phyloP scores from a whole-genome alignment of 2,113 vertebrate genomes.

The Tauraco erythrolophus region DNA sequence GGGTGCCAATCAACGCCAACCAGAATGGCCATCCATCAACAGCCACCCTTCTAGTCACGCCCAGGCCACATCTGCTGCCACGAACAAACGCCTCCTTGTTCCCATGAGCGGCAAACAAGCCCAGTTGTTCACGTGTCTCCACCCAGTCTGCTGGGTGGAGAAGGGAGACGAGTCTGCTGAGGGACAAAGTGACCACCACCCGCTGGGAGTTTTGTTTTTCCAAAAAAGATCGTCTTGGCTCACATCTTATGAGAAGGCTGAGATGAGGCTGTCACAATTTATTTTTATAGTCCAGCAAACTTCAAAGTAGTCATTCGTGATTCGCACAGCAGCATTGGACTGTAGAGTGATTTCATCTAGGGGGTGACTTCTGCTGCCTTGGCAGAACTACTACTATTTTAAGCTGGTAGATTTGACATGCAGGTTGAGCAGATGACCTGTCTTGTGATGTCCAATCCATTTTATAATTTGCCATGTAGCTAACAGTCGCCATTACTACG shows the following conservation, averaged over 20 bases:
- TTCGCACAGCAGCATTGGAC: background rate
- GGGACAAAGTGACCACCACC: background rate
- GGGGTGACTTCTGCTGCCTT: background rate
- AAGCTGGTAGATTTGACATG: background rate
- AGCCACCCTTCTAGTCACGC: accelerated
- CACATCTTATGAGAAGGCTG: background rate
- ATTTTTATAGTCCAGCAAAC: background rate
- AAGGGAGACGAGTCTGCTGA: no score
- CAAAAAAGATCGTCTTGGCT: background rate
- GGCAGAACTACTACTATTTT: background rate
- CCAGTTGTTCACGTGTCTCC: background rate
- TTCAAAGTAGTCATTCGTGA: background rate
- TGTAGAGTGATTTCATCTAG: background rate
- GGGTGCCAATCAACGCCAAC: background rate
- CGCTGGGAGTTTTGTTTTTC: background rate
- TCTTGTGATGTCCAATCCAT: background rate
- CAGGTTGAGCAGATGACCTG: background rate
- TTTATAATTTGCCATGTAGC: background rate
- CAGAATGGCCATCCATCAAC: background rate
- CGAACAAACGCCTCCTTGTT: background rate
- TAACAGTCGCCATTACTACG: background rate
- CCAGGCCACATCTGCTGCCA: background rate
- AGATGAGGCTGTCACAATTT: background rate
- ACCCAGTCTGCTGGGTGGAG: no score
- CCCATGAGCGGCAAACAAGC: background rate